Evolutionary conservation across 2,113 vertebrate species (phyloP), one percentile per base, ranked within the genome.

Genomic region (Burhinus oedicnemus): DNA sequence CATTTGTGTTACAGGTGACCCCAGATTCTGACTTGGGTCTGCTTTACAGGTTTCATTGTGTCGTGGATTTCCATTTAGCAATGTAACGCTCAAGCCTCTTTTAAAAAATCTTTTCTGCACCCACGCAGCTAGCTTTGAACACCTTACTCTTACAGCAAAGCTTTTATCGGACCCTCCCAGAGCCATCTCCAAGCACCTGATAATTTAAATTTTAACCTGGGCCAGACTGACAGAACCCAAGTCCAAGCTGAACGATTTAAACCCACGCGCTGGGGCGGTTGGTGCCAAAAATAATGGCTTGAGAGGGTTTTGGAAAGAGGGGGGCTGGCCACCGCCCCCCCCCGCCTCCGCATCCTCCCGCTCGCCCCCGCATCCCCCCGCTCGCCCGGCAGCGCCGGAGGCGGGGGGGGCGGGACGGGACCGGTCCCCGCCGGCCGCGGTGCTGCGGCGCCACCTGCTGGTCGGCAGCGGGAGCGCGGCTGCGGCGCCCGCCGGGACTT

Each of bases 401-500:
- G 4, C 1, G 32, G 23, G 14, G 45, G 36, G 22, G 5, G 15
- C 1, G 34, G 16, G 15, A 26, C 23, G 60, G 8, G 30, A 5
- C 0, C 20, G 7, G n/a, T 16, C 40, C 3, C 6, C 26, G 12
- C 15, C 14, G 42, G 45, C 21, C 6, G 83, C 84, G 23, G 88
- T 11, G 82, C 82, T 60, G 68, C 8, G 8, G 15, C 69, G 22
- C 58, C 93, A 68, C 84, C 88, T 84, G 49, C 68, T 65, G 96
- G 36, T 2, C 11, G 1, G 1, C 1, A 4, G 3, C 3, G 68
- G 72, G 17, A 87, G 42, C 17, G 71, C 68, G 19, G 52, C 27
- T 19, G 57, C 51, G 1, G 47, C 11, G 21, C 36, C 64, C 12
- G 5, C 16, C 12, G 3, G 4, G 4, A 0, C 2, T 25, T n/a